Evolutionary conservation across 2,113 vertebrate species (phyloP).

Genomic region (Prunella fulvescens): DNA sequence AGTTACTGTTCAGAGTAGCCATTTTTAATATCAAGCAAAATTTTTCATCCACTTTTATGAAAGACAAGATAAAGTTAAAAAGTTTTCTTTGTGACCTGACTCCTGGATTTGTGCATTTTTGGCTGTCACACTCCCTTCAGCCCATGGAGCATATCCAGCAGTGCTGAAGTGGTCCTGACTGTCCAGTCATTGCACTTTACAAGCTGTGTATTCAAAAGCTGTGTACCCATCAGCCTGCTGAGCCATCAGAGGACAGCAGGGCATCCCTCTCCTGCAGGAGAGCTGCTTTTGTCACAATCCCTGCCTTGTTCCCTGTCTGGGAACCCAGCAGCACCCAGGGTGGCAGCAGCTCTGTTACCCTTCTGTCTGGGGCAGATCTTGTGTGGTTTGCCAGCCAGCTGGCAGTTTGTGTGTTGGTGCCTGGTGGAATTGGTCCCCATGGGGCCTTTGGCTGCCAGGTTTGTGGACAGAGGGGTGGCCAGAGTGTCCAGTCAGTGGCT

Average conservation of each 20-base stretch:
- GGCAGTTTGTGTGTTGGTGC: neutral
- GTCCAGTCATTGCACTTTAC: neutral
- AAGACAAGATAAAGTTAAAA: neutral
- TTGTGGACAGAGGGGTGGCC: neutral
- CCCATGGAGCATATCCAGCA: neutral
- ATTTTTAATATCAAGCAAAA: neutral
- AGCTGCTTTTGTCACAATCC: neutral
- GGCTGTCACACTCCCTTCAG: neutral
- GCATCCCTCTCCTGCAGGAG: neutral
- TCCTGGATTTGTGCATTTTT: neutral
- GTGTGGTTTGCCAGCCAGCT: neutral
- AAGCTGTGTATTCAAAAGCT: neutral
- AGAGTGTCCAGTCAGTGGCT: neutral
- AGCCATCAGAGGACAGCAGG: neutral
- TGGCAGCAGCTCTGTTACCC: neutral
- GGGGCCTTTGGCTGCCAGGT: neutral
- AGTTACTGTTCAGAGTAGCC: neutral
- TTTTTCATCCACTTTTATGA: neutral
- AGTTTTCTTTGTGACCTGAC: neutral
- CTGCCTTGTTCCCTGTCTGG: neutral
- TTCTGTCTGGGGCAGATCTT: neutral
- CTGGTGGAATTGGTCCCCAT: rapidly evolving
- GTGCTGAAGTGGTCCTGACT: neutral
- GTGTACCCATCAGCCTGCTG: neutral
- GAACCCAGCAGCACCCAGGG: neutral